Percentiles rank a stretch among this genome's conserved stretches.
These are phyloP conservation scores for Pycnomerus fuliginosus DNA, from an alignment of 2,888 invertebrate genomes.

Conservation along the genomic window DNA sequence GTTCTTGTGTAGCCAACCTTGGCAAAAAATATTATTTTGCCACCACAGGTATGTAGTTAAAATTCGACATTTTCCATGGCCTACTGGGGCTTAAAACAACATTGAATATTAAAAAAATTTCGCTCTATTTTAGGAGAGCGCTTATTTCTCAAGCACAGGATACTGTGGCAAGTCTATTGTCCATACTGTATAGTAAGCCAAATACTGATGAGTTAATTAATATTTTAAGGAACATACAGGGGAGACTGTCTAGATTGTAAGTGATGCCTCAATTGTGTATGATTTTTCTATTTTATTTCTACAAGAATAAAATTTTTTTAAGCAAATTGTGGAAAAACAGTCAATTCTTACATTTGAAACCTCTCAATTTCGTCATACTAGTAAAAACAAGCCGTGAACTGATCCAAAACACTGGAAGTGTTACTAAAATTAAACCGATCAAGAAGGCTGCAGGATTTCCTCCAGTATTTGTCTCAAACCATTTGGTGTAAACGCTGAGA, in stretches of 20 bases:
- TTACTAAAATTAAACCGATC: too few species aligned
- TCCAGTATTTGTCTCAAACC: slow-evolving; percentile 33
- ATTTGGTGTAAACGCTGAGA: slow-evolving; percentile 38
- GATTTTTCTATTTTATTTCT: slow-evolving; percentile 9
- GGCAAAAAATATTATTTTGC: too few species aligned
- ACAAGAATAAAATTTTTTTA: too few species aligned
- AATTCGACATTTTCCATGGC: too few species aligned
- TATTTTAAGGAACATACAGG: slow-evolving; percentile 60
- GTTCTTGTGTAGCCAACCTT: too few species aligned
- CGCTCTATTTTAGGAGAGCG: slow-evolving; percentile 59
- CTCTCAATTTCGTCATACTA: slow-evolving; percentile 10
- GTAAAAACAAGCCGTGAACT: too few species aligned
- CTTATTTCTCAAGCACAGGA: slow-evolving; percentile 72
- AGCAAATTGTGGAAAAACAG: background rate
- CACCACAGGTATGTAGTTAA: too few species aligned
- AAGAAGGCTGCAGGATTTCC: slow-evolving; percentile 25
- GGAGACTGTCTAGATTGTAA: slow-evolving; percentile 66
- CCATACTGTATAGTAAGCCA: slow-evolving; percentile 74
- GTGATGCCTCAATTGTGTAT: slow-evolving; percentile 6
- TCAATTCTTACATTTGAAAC: background rate
- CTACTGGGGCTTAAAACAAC: too few species aligned
- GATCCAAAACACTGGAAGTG: too few species aligned
- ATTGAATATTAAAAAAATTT: slow-evolving; percentile 1
- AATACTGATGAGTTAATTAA: slow-evolving; percentile 64
- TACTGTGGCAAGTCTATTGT: slow-evolving; percentile 72